A percentile compares a stretch with the other conserved stretches of the same genome.
These are phyloP conservation scores for Ariopsis seemanni DNA, from an alignment of 2,113 vertebrate genomes.

Conservation along the genomic window DNA sequence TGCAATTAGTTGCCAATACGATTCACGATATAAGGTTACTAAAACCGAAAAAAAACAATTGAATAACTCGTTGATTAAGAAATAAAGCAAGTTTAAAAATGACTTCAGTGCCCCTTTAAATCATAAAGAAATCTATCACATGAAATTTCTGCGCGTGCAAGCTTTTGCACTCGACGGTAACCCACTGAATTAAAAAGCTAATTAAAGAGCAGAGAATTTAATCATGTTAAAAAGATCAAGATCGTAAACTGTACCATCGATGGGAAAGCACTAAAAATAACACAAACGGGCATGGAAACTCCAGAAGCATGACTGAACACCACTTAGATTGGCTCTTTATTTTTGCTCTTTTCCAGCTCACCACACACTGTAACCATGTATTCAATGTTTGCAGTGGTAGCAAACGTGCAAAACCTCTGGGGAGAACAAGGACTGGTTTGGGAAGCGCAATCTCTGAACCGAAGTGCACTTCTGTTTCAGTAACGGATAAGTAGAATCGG, in stretches of 20 bases:
- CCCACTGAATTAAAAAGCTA: background rate
- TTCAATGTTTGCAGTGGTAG: background rate
- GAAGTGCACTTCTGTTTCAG: background rate
- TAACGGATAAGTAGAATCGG: background rate
- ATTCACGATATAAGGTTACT: no score
- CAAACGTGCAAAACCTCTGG: background rate
- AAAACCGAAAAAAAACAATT: no score
- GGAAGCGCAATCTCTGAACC: background rate
- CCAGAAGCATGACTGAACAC: background rate
- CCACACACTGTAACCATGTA: background rate
- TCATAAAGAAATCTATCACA: background rate
- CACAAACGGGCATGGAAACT: no score
- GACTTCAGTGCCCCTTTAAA: no score
- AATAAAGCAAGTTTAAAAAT: no score
- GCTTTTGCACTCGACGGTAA: background rate
- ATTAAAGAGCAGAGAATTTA: background rate
- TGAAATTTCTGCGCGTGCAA: background rate
- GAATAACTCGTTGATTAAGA: no score
- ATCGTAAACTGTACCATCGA: background rate
- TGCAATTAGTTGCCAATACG: no score
- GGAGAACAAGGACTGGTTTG: background rate
- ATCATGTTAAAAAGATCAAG: background rate
- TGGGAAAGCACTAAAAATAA: background rate
- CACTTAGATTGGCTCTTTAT: background rate
- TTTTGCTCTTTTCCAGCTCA: background rate